These are phyloP conservation scores for Luperina testacea DNA, from an alignment of 2,888 invertebrate genomes.

Conservation along the genomic window DNA sequence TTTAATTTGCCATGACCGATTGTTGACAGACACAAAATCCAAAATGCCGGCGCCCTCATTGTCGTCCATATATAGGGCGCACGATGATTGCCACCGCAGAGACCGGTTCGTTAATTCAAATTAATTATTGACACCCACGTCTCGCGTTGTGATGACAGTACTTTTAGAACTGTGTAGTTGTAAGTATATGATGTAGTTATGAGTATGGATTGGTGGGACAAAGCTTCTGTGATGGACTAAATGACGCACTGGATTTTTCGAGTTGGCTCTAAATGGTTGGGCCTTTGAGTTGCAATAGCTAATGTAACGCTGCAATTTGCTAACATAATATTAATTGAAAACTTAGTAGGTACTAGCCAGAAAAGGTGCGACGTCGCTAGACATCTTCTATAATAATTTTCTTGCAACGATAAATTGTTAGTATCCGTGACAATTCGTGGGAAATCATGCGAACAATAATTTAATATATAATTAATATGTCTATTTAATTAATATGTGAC, in stretches of 20 bases:
- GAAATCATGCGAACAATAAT: background rate
- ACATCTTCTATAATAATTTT: background rate
- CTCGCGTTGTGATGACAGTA: conserved; percentile 37
- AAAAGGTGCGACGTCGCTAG: background rate
- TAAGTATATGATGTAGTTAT: background rate
- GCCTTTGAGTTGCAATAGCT: background rate
- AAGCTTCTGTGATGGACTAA: background rate
- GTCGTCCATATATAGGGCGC: conserved; percentile 11
- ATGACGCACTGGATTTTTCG: background rate
- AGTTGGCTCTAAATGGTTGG: background rate
- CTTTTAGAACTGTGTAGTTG: conserved; percentile 8
- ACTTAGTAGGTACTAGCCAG: background rate
- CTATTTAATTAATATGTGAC: background rate
- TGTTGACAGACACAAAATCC: conserved; percentile 45
- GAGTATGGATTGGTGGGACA: background rate
- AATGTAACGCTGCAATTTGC: background rate
- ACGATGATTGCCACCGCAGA: conserved; percentile 54
- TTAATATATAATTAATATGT: no score
- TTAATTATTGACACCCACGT: conserved; percentile 61
- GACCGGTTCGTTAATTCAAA: conserved; percentile 63
- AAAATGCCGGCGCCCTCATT: conserved; percentile 40
- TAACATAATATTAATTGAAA: background rate
- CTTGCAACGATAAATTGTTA: background rate
- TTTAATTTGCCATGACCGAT: conserved; percentile 42
- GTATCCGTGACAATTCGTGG: no score